Conservation (phyloP, 2,888 invertebrate species). For the Acronicta leporina region DNA sequence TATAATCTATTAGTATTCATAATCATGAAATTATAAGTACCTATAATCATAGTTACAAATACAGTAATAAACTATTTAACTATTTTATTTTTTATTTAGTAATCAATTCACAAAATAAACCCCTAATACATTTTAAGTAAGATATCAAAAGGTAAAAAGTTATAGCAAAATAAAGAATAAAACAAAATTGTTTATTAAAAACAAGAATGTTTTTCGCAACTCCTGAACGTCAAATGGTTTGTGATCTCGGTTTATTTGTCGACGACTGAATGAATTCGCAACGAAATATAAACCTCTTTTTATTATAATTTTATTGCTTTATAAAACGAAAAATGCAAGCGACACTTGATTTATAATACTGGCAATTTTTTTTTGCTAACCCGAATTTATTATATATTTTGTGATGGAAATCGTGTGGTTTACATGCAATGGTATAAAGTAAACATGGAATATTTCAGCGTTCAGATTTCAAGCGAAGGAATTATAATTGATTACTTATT, state of each 20-base stretch:
- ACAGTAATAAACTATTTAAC: no score
- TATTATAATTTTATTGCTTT: conserved; percentile 41
- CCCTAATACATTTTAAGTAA: not conserved
- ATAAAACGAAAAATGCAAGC: conserved; percentile 27
- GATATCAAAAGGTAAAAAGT: not conserved
- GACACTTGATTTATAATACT: conserved; percentile 36
- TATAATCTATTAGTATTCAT: no score
- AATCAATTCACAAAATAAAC: no score
- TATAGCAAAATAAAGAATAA: conserved; percentile 14
- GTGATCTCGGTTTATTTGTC: conserved; percentile 19
- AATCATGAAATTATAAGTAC: no score
- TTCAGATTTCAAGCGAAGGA: conserved; percentile 8
- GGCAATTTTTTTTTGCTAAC: conserved; percentile 18
- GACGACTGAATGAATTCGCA: conserved; percentile 25
- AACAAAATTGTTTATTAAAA: conserved; percentile 13
- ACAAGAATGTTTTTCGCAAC: conserved; percentile 19
- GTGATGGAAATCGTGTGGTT: conserved; percentile 30
- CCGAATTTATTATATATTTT: conserved; percentile 19
- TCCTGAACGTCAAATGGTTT: conserved; percentile 29
- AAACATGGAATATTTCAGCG: conserved; percentile 22
- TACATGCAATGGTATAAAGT: conserved; percentile 18
- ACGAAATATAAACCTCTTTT: conserved; percentile 23
- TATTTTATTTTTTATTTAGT: no score
- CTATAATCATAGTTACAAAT: no score
- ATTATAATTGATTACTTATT: conserved; percentile 18